Evolutionary conservation across 2,797 vertebrate genomes (phyloP), one percentile per base, ranked within the genome.

Genomic region (Graptemys geographica): DNA sequence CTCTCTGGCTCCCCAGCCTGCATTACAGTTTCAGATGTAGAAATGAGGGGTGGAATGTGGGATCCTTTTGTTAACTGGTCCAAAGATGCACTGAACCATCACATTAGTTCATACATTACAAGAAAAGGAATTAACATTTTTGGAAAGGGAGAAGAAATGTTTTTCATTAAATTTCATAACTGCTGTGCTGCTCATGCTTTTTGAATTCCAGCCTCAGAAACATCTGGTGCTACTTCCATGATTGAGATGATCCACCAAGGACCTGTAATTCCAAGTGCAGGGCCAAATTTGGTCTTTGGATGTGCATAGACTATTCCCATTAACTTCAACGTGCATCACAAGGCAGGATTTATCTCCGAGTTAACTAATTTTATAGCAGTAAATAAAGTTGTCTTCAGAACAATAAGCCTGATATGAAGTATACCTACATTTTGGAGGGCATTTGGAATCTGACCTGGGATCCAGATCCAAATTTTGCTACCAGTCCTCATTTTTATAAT

Each of bases 71-170:
- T 92, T 96, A 94, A 53, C 91, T 91, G 76, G 90, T 94, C 96
- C 95, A 95, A 95, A 95, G 89, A 93, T 93, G 94, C 95, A 83
- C 92, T 94, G 94, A 97, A 96, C 96, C 96, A 96, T 96, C 96
- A 97, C 91, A 90, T 82, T 86, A 87, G 83, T 90, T 93, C 91
- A 87, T 96, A 90, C 86, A 69, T 95, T 92, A 96, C 90, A 92
- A 97, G 93, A 84, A 94, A 97, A 94, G 87, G 91, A 94, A 96
- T 94, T 59, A 65, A 94, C 80, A 49, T 33, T 89, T 94, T 92
- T 90, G 88, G 76, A 96, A 93, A 94, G 81, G 84, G 90, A 88
- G 8, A 83, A 96, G 89, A 96, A 95, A 83, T 93, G 83, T 94
- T 98, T 97, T 97, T 86, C 92, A 83, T 97, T 97, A 96, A 97